Percentiles rank a stretch among this genome's conserved stretches.
Conservation (phyloP, 2,888 invertebrate genomes). For the Uropetala carovei region DNA sequence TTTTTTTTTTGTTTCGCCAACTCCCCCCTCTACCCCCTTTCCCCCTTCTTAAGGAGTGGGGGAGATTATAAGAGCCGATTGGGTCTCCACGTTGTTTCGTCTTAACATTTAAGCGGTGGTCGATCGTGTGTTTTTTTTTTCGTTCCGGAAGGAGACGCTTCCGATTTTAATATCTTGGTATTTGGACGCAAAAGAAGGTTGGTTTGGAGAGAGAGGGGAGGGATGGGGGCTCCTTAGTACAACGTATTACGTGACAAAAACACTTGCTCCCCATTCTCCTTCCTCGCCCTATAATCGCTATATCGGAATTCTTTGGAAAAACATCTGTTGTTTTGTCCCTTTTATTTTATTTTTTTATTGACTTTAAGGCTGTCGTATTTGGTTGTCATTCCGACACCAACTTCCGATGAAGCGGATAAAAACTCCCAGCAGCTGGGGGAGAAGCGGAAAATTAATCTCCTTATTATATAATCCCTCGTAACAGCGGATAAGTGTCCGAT, state of each 20-base stretch:
- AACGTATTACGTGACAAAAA: not conserved
- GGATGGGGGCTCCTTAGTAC: not conserved
- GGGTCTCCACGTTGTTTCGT: not conserved
- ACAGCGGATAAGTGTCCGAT: not conserved
- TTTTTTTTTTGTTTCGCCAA: not conserved
- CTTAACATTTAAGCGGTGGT: not conserved
- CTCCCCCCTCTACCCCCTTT: not conserved
- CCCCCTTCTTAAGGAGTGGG: no score
- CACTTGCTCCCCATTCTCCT: not conserved
- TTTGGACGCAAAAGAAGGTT: no score
- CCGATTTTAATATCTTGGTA: not conserved
- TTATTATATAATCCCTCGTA: not conserved
- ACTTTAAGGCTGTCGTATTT: not conserved
- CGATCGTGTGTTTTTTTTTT: not conserved
- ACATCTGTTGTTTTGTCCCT: slow-evolving; percentile 15
- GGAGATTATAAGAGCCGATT: not conserved
- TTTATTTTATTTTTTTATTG: not conserved
- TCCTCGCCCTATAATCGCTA: not conserved
- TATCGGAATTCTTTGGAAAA: slow-evolving; percentile 1
- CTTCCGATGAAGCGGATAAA: slow-evolving; percentile 14
- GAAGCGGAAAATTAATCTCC: not conserved
- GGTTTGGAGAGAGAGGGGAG: not conserved
- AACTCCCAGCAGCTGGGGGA: not conserved
- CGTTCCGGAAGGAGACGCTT: not conserved
- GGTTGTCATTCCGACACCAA: slow-evolving; percentile 1